These are phyloP conservation scores for Brachystomella parvula DNA, from an alignment of 1,140 invertebrate genomes.

Conservation along the genomic window DNA sequence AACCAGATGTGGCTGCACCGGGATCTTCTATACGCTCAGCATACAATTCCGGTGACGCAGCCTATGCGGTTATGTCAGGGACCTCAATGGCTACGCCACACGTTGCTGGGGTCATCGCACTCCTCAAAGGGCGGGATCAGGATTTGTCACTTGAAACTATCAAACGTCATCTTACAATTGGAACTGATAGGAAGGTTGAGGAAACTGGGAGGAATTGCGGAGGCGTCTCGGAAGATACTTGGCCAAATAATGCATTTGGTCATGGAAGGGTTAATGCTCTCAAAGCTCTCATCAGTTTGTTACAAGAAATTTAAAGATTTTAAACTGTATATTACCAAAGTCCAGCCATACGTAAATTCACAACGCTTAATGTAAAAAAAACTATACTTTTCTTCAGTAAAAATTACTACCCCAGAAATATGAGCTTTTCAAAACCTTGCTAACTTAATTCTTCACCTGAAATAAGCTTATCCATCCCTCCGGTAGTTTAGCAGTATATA, in stretches of 20 bases:
- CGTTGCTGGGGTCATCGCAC: conserved; percentile 17
- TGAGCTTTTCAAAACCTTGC: too few relatives aligned
- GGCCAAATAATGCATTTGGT: conserved; percentile 1
- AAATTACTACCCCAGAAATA: too few relatives aligned
- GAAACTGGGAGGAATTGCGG: neutral
- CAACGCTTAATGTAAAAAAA: too few relatives aligned
- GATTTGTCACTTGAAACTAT: neutral
- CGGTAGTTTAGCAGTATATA: too few relatives aligned
- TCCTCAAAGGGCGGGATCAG: neutral
- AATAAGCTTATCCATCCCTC: too few relatives aligned
- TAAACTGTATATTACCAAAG: too few relatives aligned
- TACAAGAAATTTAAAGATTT: too few relatives aligned
- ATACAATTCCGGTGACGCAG: neutral
- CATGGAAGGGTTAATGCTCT: too few relatives aligned
- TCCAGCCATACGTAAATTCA: too few relatives aligned
- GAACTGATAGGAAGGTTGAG: neutral
- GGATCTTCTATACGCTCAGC: conserved; percentile 15
- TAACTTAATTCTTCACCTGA: too few relatives aligned
- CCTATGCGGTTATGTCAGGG: conserved; percentile 14
- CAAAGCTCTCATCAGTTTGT: too few relatives aligned
- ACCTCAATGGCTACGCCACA: conserved; percentile 27
- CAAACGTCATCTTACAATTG: neutral
- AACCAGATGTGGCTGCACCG: conserved; percentile 27
- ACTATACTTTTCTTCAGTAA: too few relatives aligned
- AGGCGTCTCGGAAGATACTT: neutral